Conservation (phyloP, 2,797 vertebrate genomes). For the Crocodylus rhombifer region DNA sequence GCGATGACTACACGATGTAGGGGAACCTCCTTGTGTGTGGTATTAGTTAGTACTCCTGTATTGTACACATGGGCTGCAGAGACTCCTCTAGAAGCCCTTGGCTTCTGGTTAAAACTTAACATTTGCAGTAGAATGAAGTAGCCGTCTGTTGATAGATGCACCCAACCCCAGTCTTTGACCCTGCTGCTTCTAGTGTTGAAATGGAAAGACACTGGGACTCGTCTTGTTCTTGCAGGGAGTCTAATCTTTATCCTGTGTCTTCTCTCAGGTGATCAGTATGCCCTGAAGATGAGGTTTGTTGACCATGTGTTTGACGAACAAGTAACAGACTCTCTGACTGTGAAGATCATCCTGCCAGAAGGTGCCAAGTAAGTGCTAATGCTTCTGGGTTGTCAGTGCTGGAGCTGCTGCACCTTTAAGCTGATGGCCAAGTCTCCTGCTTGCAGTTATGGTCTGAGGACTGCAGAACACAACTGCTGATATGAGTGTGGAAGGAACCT, state of each 20-base stretch:
- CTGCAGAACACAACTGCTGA: not conserved
- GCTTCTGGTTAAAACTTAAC: not conserved
- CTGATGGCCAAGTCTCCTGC: conserved; percentile 1
- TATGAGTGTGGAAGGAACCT: not conserved
- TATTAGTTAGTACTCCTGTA: conserved; percentile 39
- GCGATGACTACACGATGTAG: not conserved
- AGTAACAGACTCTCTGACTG: conserved; percentile 93
- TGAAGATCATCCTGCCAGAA: conserved; percentile 96
- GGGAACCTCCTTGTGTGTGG: conserved; percentile 20
- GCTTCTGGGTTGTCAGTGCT: not conserved
- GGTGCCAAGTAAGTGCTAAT: conserved; percentile 91
- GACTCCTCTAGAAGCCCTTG: not conserved
- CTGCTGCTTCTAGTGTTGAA: not conserved
- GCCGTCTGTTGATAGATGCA: conserved; percentile 26
- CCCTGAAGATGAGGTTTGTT: conserved; percentile 96
- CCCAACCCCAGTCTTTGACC: not conserved
- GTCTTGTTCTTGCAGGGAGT: not conserved
- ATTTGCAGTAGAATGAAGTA: not conserved
- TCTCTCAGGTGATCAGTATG: conserved; percentile 94
- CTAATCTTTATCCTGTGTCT: conserved; percentile 4
- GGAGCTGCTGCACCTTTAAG: not conserved
- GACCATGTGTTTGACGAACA: conserved; percentile 99
- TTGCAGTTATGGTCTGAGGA: not conserved
- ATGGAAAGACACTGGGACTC: not conserved
- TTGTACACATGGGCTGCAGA: not conserved